Evolutionary conservation across 2,113 vertebrate genomes (phyloP), one percentile per base, ranked within the genome.

Genomic region (Phyllostomus discolor): DNA sequence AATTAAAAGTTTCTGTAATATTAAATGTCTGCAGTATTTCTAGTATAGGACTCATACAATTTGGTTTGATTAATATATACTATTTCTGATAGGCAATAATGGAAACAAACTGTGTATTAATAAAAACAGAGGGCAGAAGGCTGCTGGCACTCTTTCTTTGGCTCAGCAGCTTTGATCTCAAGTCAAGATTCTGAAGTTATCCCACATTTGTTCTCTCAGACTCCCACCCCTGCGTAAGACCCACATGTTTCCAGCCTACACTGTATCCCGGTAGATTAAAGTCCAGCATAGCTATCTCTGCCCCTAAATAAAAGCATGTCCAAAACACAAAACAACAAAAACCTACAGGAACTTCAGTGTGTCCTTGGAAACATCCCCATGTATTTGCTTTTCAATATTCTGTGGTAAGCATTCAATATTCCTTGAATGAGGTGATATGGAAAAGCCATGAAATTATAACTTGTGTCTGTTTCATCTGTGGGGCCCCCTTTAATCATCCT

Each of bases 1-100:
- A 50, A 38, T 95, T 90, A 67, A 67, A 94, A 87, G 43, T 93
- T 88, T 90, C 72, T 41, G 35, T 43, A 64, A 76, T 90, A 69
- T 62, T 76, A 76, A 67, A 59, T 91, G 2, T 70, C 31, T 66
- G 26, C 5, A 11, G 3, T 79, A 78, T 79, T 91, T 93, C 69
- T 50, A 81, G 7, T 31, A 7, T 35, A 70, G 31, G 3, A 64
- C 24, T 88, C 14, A 31, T 16, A 4, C 50, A 28, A 57, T 91
- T 92, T 81, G 33, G 48, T 80, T 89, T 76, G 35, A 79, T 70
- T 81, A 80, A 79, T 46, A 38, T 82, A 41, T 4, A 43, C 11
- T 57, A 2, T 94, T 79, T 89, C 67, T 79, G 35, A 20, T 38
- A 79, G 66, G 14, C 31, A 75, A 46, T 75, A n/a, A 75, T 12